These are phyloP conservation scores for Misgurnus anguillicaudatus DNA, from an alignment of 2,113 vertebrate genomes.

Conservation along the genomic window DNA sequence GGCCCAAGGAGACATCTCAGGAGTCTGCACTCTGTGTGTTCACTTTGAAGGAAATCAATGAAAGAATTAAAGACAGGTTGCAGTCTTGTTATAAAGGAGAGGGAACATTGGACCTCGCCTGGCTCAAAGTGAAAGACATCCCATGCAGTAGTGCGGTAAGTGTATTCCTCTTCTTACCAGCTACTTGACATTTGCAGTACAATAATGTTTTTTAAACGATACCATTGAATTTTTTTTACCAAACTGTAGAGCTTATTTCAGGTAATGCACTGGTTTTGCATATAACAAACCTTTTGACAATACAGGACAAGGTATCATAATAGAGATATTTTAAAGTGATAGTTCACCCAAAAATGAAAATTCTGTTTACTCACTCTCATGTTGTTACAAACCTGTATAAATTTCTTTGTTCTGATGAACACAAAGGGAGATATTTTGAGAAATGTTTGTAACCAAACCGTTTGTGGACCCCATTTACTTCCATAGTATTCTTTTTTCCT, in stretches of 20 bases:
- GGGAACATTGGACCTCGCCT: conserved; percentile 94
- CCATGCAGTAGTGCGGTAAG: conserved; percentile 97
- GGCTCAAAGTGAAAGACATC: conserved; percentile 99
- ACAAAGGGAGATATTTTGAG: no score
- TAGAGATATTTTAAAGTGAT: neutral
- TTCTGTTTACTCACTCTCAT: no score
- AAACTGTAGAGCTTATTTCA: neutral
- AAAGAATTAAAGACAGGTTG: conserved; percentile 93
- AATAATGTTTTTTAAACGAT: neutral
- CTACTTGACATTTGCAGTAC: neutral
- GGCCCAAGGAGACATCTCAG: conserved; percentile 87
- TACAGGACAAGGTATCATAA: conserved; percentile 1
- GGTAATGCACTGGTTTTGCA: conserved; percentile 3
- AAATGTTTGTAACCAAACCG: no score
- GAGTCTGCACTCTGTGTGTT: conserved; percentile 96
- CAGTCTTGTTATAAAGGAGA: conserved; percentile 98
- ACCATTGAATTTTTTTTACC: neutral
- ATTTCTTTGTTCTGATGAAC: no score
- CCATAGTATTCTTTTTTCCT: no score
- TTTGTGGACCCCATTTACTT: no score
- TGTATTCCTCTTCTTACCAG: conserved; percentile 44
- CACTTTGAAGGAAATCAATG: conserved; percentile 91
- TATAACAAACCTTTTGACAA: conserved; percentile 17
- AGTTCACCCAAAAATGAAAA: no score
- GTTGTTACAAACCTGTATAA: no score